Base-by-base conservation (phyloP, 2,113 vertebrate species). In the Oryzias javanicus region DNA sequence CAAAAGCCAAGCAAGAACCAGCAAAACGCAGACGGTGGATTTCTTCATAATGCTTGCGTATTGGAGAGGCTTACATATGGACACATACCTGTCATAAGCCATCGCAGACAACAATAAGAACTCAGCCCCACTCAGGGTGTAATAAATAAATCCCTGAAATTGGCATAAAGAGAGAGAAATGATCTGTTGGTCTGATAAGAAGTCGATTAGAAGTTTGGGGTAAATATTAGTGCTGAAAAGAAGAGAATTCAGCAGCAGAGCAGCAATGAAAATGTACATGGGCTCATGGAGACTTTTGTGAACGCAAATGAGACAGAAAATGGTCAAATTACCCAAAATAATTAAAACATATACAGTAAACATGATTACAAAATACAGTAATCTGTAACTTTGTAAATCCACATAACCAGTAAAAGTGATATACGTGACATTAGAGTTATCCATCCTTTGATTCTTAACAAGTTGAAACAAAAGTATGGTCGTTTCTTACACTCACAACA, bases 221-320 rank as follows among this genome's bases (percentile, higher is more conserved):
- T 67, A 83, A 5, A 78, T 25, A 0, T 6, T 17, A 1, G 74
- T 75, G 65, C 81, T 78, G 41, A 29, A 64, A 15, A 80, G 17
- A 40, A 83, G 17, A 27, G 78, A 75, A 62, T 83, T 83, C 0
- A 64, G 1, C 4, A 76, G 18, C 57, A 83, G 41, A 20, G 74
- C 81, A n/a, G 81, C 78, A 35, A 83, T 76, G n/a, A 83, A 75
- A 47, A 78, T 55, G 48, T 83, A 80, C 76, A 83, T 83, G 0
- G 80, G 80, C 25, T 79, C 59, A 58, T 83, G 77, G 6, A 83
- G 67, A 41, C 10, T 60, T 49, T 60, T 20, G 2, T 72, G 55
- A 41, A 42, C 41, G 50, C 58, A 55, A 5, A 80, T 67, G 0
- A 80, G 40, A 4, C 10, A 75, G 1, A 81, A 17, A 17, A 78